Base-by-base conservation (phyloP, 2,888 invertebrate species). In the Lucinisca nassula region DNA sequence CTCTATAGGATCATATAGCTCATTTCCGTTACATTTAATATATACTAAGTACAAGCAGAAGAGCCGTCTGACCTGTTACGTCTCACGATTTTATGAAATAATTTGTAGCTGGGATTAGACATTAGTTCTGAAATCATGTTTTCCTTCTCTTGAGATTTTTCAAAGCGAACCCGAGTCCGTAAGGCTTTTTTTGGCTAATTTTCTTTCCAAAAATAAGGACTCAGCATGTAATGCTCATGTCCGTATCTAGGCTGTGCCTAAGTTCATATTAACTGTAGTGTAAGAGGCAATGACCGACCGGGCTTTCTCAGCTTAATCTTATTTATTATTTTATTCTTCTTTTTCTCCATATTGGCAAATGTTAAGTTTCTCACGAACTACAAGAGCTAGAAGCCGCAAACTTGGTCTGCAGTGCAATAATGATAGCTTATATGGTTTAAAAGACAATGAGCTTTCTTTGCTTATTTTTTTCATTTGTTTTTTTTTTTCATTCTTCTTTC, bases 81-180 rank as follows among this genome's bases (percentile, higher is more conserved):
- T 61, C 61, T 61, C 6, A 61, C 30, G 17, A 61, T 61, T 30
- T 30, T 61, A 17, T 61, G 61, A 27, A 61, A 61, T 17, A 61
- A 61, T 17, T 30, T 30, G 4, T 24, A 61, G 27, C 61, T 61
- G 4, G 61, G 61, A 30, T 61, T 61, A 61, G 61, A 61, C 61
- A 61, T 61, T 27, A 61, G 61, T 30, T 61, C 61, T 30, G 61
- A 61, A 27, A 61, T 61, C 27, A 61, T 61, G 21, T 61, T 61
- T 61, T 61, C 61, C 61, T 61, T 61, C 17, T 61, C 61, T 61
- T 61, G 61, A 30, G 61, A 24, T 61, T 61, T 61, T 61, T 61
- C 61, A 61, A 27, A 61, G 2, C 61, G 3, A 61, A 61, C 27
- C 30, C 27, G 61, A 27, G 61, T 61, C 27, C 61, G 24, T 61